Percentiles rank a stretch among this genome's conserved stretches.
These are phyloP conservation scores for Herpetotheres cachinnans DNA, from an alignment of 2,113 vertebrate genomes.

Conservation along the genomic window DNA sequence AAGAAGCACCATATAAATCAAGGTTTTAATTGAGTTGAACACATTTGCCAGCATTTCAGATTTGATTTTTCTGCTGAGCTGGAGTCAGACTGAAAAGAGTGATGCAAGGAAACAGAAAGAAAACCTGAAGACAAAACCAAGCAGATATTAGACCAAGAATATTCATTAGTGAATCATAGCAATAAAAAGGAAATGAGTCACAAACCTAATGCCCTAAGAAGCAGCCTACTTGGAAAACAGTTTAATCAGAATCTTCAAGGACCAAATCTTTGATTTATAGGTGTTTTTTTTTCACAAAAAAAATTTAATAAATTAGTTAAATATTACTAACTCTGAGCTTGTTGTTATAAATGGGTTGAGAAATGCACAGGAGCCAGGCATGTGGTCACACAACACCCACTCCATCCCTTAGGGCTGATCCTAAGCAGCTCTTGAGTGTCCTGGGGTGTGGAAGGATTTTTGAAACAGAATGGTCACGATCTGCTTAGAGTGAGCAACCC, in stretches of 20 bases:
- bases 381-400: fast-evolving
- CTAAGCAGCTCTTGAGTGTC: neutral
- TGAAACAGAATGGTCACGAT: too few relatives aligned
- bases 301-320: neutral
- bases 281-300: fast-evolving
- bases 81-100: neutral
- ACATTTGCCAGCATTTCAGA: neutral
- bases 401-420: neutral
- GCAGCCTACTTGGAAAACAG: neutral
- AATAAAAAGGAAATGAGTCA: neutral
- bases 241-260: neutral
- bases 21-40: neutral
- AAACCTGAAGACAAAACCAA: neutral
- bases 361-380: neutral
- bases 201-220: neutral
- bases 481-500: too few relatives aligned
- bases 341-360: neutral
- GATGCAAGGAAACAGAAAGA: neutral
- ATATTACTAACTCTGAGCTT: neutral
- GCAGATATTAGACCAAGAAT: neutral
- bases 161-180: neutral
- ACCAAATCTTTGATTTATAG: neutral
- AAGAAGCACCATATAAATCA: neutral
- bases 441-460: too few relatives aligned
- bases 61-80: neutral